Conservation (phyloP, 2,888 invertebrate species). For the Odiellus spinosus region DNA sequence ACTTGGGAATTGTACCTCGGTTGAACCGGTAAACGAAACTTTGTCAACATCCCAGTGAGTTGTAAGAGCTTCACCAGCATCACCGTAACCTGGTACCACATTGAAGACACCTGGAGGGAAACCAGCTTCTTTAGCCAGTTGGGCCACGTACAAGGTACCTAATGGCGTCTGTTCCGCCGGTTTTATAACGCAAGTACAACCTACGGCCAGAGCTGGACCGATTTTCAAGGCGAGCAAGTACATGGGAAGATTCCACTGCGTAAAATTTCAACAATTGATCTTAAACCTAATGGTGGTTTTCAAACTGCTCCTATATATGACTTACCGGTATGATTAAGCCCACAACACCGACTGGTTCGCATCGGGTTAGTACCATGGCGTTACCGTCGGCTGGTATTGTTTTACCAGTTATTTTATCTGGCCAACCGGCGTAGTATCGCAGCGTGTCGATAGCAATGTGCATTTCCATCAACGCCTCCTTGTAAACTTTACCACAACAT, state of each 20-base stretch:
- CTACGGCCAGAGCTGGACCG: slow-evolving; percentile 41
- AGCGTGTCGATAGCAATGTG: slow-evolving; percentile 22
- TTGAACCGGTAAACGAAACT: slow-evolving; percentile 65
- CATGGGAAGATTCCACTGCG: slow-evolving; percentile 37
- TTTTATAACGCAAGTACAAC: slow-evolving; percentile 61
- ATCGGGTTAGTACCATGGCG: slow-evolving; percentile 8
- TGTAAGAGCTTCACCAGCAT: slow-evolving; percentile 51
- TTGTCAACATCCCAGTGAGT: slow-evolving; percentile 51
- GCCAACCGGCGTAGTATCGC: slow-evolving; percentile 88
- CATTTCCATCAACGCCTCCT: slow-evolving; percentile 30
- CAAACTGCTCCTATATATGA: too few species aligned
- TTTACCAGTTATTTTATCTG: slow-evolving; percentile 61
- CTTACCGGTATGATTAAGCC: slow-evolving; percentile 42
- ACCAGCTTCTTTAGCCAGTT: slow-evolving; percentile 49
- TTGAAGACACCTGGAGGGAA: slow-evolving; percentile 67
- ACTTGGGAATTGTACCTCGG: slow-evolving; percentile 27
- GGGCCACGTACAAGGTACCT: slow-evolving; percentile 54
- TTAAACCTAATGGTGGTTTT: neutral
- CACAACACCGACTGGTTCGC: slow-evolving; percentile 88
- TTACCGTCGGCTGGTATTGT: slow-evolving; percentile 42
- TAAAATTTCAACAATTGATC: slow-evolving; percentile 20
- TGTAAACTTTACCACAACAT: slow-evolving; percentile 83
- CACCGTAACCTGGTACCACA: slow-evolving; percentile 55
- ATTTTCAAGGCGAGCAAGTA: slow-evolving; percentile 44
- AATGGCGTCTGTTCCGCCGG: slow-evolving; percentile 72